These are phyloP conservation scores for Agriopis leucophaearia DNA, from an alignment of 2,888 invertebrate species.

Conservation along the genomic window DNA sequence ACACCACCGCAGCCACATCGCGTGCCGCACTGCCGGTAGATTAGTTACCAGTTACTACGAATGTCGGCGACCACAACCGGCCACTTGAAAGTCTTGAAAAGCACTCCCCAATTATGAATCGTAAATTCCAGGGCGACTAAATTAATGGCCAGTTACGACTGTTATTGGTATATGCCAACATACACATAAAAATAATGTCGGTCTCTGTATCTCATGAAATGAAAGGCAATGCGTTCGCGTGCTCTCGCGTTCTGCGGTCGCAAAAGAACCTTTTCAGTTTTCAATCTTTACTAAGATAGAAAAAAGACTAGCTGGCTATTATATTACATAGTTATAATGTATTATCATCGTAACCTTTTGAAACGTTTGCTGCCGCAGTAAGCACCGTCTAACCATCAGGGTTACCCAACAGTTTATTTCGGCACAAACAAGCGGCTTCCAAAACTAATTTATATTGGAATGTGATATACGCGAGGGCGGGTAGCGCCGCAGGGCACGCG, in stretches of 20 bases:
- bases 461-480: slow-evolving; percentile 80
- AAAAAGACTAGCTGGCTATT: not conserved
- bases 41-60: slow-evolving; percentile 42
- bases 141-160: slow-evolving; percentile 59
- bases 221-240: not conserved
- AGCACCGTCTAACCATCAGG: slow-evolving; percentile 67
- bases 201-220: too few relatives aligned
- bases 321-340: not conserved
- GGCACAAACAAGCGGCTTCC: slow-evolving; percentile 73
- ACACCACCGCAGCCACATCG: slow-evolving; percentile 60
- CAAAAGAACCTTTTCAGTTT: too few relatives aligned
- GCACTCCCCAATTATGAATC: slow-evolving; percentile 83
- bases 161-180: slow-evolving; percentile 26
- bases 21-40: slow-evolving; percentile 59
- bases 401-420: slow-evolving; percentile 71
- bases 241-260: too few relatives aligned
- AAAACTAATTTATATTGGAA: slow-evolving; percentile 86
- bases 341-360: not conserved
- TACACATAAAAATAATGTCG: not conserved
- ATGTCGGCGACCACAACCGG: slow-evolving; percentile 59
- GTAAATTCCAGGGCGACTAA: slow-evolving; percentile 76
- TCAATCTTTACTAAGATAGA: too few relatives aligned
- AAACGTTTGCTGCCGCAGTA: slow-evolving; percentile 1
- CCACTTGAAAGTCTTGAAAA: slow-evolving; percentile 70
- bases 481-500: slow-evolving; percentile 74